phyloP scores from a whole-genome alignment of 2,797 vertebrate genomes.

The Erethizon dorsatum region DNA sequence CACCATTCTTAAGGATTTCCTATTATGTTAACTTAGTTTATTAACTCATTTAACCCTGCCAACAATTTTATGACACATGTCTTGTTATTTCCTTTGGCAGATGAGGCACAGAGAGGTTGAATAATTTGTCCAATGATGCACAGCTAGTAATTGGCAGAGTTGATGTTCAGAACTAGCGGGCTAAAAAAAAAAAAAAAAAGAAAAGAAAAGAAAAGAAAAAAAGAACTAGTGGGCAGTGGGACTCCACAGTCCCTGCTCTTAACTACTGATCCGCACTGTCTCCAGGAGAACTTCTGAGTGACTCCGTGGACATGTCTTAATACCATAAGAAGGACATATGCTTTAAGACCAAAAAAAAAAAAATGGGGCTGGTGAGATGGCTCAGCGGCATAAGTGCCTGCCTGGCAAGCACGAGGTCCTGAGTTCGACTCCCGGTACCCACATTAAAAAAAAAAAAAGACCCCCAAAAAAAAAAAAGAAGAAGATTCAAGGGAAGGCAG shows the following conservation, averaged over 20 bases:
- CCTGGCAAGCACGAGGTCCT: too few relatives aligned
- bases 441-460: too few relatives aligned
- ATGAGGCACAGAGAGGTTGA: conserved; percentile 29
- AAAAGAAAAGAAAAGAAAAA: too few relatives aligned
- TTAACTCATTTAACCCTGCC: conserved; percentile 29
- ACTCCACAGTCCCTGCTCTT: background rate
- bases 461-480: too few relatives aligned
- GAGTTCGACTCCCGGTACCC: too few relatives aligned
- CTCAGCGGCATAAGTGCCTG: too few relatives aligned
- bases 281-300: conserved; percentile 40
- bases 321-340: background rate
- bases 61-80: background rate
- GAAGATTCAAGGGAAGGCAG: background rate
- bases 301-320: conserved; percentile 28
- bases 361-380: too few relatives aligned
- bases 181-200: background rate
- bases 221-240: background rate
- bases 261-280: background rate
- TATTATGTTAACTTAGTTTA: background rate
- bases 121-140: background rate
- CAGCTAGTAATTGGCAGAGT: background rate
- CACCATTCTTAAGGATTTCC: conserved; percentile 32
- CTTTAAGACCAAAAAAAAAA: background rate
- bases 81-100: conserved; percentile 49
- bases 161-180: background rate